phyloP scores from a whole-genome alignment of 2,888 invertebrate species.

The Lobophora halterata region DNA sequence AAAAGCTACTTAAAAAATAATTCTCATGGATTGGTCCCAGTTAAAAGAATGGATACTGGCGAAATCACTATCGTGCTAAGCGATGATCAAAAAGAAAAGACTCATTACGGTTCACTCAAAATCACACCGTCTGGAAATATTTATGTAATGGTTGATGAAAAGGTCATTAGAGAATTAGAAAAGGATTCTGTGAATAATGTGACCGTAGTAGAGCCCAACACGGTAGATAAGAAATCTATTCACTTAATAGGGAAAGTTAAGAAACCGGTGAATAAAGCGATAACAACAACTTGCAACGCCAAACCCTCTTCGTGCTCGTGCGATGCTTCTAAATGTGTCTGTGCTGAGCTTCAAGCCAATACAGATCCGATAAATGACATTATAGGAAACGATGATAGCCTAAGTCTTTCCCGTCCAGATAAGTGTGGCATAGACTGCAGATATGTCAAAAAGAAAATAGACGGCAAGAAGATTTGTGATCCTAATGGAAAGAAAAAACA shows the following conservation, averaged over 20 bases:
- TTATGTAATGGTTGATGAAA: constrained; percentile 45
- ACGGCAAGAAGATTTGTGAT: constrained; percentile 19
- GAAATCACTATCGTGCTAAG: constrained; percentile 46
- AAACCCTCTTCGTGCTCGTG: constrained; percentile 33
- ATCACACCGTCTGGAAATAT: constrained; percentile 55
- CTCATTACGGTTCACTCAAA: constrained; percentile 46
- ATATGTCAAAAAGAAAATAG: constrained; percentile 16
- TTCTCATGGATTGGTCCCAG: constrained; percentile 39
- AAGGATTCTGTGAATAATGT: constrained; percentile 12
- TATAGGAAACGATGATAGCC: not conserved
- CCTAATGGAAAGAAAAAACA: too few species aligned
- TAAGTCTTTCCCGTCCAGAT: constrained; percentile 8
- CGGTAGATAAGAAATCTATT: constrained; percentile 9
- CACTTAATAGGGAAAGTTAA: constrained; percentile 30
- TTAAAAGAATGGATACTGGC: constrained; percentile 43
- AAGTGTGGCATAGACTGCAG: constrained; percentile 15
- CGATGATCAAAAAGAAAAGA: constrained; percentile 28
- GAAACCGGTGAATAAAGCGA: constrained; percentile 37
- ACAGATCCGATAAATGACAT: not conserved
- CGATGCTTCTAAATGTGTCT: constrained; percentile 42
- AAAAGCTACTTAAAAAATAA: constrained; percentile 40
- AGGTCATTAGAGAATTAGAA: constrained; percentile 28
- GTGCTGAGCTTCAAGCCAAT: constrained; percentile 26
- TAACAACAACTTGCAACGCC: constrained; percentile 43
- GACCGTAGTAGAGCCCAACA: not conserved